Evolutionary conservation across 2,113 vertebrate genomes (phyloP), one percentile per base, ranked within the genome.

Genomic region (Myotis lucifugus): DNA sequence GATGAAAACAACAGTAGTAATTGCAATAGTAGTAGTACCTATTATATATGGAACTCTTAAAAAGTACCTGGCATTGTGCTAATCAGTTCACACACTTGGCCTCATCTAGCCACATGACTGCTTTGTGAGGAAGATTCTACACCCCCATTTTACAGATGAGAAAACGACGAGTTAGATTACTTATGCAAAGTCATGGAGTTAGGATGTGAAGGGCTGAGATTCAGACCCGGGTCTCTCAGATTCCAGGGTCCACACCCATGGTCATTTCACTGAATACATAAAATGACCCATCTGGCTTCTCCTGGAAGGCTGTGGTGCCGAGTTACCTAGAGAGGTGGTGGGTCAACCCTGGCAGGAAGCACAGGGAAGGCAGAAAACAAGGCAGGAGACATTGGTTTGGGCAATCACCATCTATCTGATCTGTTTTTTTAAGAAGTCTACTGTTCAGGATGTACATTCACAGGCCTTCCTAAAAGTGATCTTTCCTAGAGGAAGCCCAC

Each of bases 21-120:
- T 4, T 5, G 50, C 2, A 0, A 19, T 3, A 48, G 18, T 0
- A 29, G 37, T 0, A 27, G 23, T 1, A 8, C 23, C 34, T 46
- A 17, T 2, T 46, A 19, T 6, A 5, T 21, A 21, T 1, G 0
- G 2, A 17, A 40, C 6, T 34, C 27, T 27, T 73, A 25, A 0
- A 48, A 21, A 23, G 27, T 11, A 59, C 48, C 14, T 19, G 34
- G 23, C 46, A 27, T 32, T n/a, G n/a, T 66, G 85, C 14, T 32
- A 25, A 70, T 18, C 25, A 42, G 25, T 66, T 85, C n/a, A 50
- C 8, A 10, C 6, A 17, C 34, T 13, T 40, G 52, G 42, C 5
- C 12, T 40, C 66, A 46, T 23, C 64, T 54, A 46, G 29, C 8
- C 52, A 89, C 67, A 40, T 18, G 17, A 23, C 29, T 46, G 15